Conservation (phyloP, 2,797 vertebrate genomes). For the Chaunax sp. region DNA sequence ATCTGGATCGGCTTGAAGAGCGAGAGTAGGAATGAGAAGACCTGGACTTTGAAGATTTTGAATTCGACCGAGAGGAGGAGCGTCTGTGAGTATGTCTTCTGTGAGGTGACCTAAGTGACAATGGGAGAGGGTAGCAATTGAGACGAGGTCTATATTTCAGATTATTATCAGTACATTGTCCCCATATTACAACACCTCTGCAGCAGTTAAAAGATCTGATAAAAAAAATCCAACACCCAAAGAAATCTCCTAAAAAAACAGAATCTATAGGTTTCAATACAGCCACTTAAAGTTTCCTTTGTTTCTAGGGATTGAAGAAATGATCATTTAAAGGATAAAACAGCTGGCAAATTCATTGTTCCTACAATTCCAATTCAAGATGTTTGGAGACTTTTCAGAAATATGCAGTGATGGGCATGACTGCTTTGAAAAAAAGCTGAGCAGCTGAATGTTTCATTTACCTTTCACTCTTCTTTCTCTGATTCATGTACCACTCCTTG, state of each 20-base stretch:
- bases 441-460: conserved; percentile 65
- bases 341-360: too few relatives aligned
- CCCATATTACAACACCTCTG: neutral
- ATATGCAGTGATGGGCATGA: neutral
- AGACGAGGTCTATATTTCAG: neutral
- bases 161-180: neutral
- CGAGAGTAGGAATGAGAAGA: conserved; percentile 89
- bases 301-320: too few relatives aligned
- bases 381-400: neutral
- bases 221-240: neutral
- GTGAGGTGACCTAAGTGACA: conserved; percentile 89
- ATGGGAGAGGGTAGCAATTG: conserved; percentile 32
- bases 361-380: too few relatives aligned
- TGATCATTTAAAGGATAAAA: too few relatives aligned
- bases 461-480: conserved; percentile 92
- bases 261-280: too few relatives aligned
- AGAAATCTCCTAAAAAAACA: neutral
- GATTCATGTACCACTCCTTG: conserved; percentile 92
- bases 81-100: conserved; percentile 88
- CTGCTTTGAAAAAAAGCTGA: neutral
- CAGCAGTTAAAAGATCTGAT: neutral
- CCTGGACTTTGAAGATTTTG: conserved; percentile 87
- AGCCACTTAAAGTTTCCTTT: too few relatives aligned
- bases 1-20: conserved; percentile 89
- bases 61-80: conserved; percentile 90